Evolutionary conservation across 1,140 invertebrate species (phyloP), one percentile per base, ranked within the genome.

Genomic region (Liolophura sinensis): DNA sequence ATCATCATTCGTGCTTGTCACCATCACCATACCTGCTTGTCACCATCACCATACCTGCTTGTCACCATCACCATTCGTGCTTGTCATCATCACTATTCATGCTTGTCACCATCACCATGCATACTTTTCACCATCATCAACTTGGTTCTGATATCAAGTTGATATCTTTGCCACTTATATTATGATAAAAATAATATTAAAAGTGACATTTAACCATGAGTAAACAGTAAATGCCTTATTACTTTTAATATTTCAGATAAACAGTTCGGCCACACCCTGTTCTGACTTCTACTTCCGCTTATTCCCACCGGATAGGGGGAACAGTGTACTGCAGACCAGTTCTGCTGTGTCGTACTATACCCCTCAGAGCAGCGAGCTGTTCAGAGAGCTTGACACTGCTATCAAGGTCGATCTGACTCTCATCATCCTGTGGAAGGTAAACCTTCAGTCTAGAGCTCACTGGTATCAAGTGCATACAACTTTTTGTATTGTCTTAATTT

Each of bases 361-460:
- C 50, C 18, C 20, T 48, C 14, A 62, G 12, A 55, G n/a, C 18
- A 24, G 27, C 25, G 9, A 47, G 20, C 7, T n/a, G 14, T 73
- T 72, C 47, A 50, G 50, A 27, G 64, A 71, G 18, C 64, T 82
- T 18, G 75, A 81, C 60, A 67, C 72, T 65, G 80, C 80, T 18
- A 69, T 82, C 24, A 55, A 78, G 27, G 62, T 82, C 16, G 73
- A 76, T 16, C 67, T 84, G 16, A 78, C 78, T 11, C 63, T 84
- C 5, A 74, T 84, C 22, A 76, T 81, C 47, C 58, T 84, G 18
- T 84, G 82, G 82, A 79, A 82, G 76, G 80, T 82, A 70, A 64
- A 59, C 56, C 14, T 31, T 14, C 62, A 11, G 54, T 22, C 11
- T 18, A 9, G 31, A 40, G 31, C 3, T 65, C 40, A 25, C n/a